Percentiles rank a stretch among this genome's conserved stretches.
phyloP scores from a whole-genome alignment of 2,797 vertebrate genomes.

The Malurus leucopterus region DNA sequence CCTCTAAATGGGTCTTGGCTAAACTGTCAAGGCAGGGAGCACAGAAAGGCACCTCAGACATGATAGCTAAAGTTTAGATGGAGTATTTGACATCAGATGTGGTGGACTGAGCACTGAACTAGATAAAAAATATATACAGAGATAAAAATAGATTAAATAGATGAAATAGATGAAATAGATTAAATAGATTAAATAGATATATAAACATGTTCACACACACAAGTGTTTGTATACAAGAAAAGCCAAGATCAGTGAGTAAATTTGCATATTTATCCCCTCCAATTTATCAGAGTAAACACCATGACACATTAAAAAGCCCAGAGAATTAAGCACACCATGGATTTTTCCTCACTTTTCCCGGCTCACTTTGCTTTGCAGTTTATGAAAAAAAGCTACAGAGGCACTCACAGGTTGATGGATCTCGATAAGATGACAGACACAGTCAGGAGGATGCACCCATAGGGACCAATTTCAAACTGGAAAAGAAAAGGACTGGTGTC shows the following conservation, averaged over 20 bases:
- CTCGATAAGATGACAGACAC: constrained; percentile 89
- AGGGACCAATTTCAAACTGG: constrained; percentile 86
- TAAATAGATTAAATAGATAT: too few species aligned
- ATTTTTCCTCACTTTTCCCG: not conserved
- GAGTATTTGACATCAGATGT: not conserved
- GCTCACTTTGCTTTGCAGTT: not conserved
- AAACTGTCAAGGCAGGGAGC: not conserved
- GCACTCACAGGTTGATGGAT: constrained; percentile 82
- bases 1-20: not conserved
- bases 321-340: not conserved
- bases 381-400: not conserved
- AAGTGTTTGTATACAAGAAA: not conserved
- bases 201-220: fast-evolving
- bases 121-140: too few species aligned
- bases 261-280: not conserved
- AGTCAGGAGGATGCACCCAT: constrained; percentile 86
- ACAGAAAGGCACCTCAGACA: not conserved
- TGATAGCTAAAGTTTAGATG: not conserved
- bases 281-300: not conserved
- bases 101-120: not conserved
- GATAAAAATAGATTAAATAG: too few species aligned
- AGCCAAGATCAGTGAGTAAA: not conserved
- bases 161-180: too few species aligned
- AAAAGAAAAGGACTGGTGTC: not conserved
- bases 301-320: not conserved